phyloP scores from a whole-genome alignment of 2,888 invertebrate species.

The Heterodera filipjevi region DNA sequence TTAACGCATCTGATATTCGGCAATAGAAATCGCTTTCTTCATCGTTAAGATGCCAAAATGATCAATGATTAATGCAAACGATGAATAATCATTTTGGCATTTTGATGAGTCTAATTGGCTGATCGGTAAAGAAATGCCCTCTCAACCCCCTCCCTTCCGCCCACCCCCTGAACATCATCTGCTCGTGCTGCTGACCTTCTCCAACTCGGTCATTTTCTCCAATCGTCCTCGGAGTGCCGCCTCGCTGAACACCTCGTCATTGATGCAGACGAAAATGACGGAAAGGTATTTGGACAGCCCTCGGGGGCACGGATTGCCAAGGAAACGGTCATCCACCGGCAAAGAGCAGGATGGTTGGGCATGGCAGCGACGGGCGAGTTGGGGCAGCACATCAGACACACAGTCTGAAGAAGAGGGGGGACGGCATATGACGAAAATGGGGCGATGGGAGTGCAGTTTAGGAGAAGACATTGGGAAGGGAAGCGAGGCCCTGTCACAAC shows the following conservation, averaged over 20 bases:
- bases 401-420: constrained; percentile 48
- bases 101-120: too few relatives aligned
- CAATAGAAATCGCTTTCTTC: too few relatives aligned
- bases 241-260: constrained; percentile 63
- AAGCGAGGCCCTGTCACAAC: too few relatives aligned
- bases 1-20: not conserved
- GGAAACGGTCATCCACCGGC: constrained; percentile 63
- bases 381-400: constrained; percentile 56
- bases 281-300: constrained; percentile 66
- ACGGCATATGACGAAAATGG: too few relatives aligned
- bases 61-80: too few relatives aligned
- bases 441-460: too few relatives aligned
- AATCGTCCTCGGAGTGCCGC: constrained; percentile 60
- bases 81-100: too few relatives aligned
- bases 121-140: too few relatives aligned
- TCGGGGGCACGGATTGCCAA: constrained; percentile 66
- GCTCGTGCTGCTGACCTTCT: constrained; percentile 33
- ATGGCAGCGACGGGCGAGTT: constrained; percentile 66
- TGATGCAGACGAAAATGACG: constrained; percentile 67
- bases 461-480: not conserved
- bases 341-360: constrained; percentile 66
- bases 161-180: not conserved
- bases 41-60: too few relatives aligned
- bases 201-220: constrained; percentile 44
- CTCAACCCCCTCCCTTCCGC: too few relatives aligned